Evolutionary conservation across 2,888 invertebrate species (phyloP).

Genomic region (Eristalinus aeneus): DNA sequence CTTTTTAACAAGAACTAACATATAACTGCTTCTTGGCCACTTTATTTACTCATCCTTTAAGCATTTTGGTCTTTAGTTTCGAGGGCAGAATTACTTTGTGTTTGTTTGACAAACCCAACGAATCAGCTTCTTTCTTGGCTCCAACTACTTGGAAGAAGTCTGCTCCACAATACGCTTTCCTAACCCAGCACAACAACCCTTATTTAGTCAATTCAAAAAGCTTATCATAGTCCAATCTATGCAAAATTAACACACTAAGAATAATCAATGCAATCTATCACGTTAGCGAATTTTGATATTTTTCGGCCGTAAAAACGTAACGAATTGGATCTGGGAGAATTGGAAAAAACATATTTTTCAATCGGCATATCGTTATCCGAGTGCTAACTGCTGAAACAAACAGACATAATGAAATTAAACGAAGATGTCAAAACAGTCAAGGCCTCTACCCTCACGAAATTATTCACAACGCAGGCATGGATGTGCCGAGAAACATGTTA

Average conservation of each 20-base stretch:
- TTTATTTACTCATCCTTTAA: too few species aligned
- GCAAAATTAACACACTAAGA: not conserved
- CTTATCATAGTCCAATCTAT: too few species aligned
- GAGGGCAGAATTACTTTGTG: too few species aligned
- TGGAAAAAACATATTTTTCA: not conserved
- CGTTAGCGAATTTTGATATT: not conserved
- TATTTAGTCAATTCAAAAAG: too few species aligned
- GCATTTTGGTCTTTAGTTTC: too few species aligned
- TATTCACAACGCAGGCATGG: not conserved
- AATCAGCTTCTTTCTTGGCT: too few species aligned
- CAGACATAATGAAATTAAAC: not conserved
- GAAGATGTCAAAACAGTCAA: not conserved
- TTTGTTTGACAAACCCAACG: not conserved
- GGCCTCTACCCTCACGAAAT: not conserved
- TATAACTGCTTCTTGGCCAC: too few species aligned
- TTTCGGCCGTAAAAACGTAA: not conserved
- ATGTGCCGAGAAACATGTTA: not conserved
- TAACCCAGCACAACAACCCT: too few species aligned
- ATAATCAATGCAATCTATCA: not conserved
- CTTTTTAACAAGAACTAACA: too few species aligned
- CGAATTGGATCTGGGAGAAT: not conserved
- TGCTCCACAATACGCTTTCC: too few species aligned
- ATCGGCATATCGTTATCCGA: not conserved
- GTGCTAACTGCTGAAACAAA: not conserved
- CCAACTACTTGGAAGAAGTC: too few species aligned